Evolutionary conservation across 23 tunicate genomes (phyloP).

Genomic region (Diplosoma virens): DNA sequence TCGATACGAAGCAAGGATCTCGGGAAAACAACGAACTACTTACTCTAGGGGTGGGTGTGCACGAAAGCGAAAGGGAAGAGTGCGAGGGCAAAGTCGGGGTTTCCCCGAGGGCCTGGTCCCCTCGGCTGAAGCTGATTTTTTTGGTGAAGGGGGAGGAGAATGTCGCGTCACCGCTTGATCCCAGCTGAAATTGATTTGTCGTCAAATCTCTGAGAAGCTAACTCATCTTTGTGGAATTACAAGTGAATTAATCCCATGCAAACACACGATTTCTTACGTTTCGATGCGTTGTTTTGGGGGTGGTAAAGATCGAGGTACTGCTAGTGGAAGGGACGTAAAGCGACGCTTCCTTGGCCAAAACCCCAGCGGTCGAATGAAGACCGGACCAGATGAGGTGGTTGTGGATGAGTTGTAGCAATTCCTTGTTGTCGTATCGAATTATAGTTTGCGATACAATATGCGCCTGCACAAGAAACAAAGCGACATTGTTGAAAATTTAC

Average conservation of each 20-base stretch:
- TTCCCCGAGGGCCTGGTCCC: conserved; percentile 53
- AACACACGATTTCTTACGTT: too few relatives aligned
- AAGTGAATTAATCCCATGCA: too few relatives aligned
- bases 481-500: neutral
- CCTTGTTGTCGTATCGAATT: conserved; percentile 74
- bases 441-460: conserved; percentile 75
- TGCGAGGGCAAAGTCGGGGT: conserved; percentile 52
- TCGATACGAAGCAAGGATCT: too few relatives aligned
- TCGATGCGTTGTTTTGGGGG: conserved; percentile 26
- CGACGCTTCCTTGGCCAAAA: conserved; percentile 56
- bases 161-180: conserved; percentile 2
- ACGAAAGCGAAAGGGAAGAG: conserved; percentile 10
- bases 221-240: too few relatives aligned
- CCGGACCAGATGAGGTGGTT: conserved; percentile 74
- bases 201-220: too few relatives aligned
- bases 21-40: too few relatives aligned
- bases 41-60: conserved; percentile 46
- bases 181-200: conserved; percentile 8
- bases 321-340: conserved; percentile 36
- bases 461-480: conserved; percentile 36
- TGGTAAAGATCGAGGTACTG: conserved; percentile 25
- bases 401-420: conserved; percentile 79
- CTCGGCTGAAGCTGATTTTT: conserved; percentile 56
- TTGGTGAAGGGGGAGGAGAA: conserved; percentile 20
- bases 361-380: conserved; percentile 42